Percentiles rank a stretch among this genome's conserved stretches.
Evolutionary conservation across 2,888 invertebrate species (phyloP).

Genomic region (Leuctra nigra): DNA sequence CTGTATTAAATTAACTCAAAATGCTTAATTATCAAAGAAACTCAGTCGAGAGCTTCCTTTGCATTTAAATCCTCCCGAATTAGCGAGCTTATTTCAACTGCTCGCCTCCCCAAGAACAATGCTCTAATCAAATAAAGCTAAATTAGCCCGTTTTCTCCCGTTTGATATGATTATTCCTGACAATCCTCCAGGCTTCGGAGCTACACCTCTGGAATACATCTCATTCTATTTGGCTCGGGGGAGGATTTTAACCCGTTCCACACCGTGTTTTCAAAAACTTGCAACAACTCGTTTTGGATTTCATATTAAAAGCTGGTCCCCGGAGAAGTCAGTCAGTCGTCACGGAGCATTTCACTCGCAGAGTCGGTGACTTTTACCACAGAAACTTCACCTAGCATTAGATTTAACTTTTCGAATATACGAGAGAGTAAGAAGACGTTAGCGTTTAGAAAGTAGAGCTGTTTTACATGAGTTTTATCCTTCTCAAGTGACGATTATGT

Average conservation of each 20-base stretch:
- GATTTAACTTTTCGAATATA: no score
- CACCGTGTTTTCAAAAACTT: neutral
- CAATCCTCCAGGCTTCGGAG: neutral
- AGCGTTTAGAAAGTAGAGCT: no score
- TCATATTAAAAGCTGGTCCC: no score
- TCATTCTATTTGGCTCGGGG: slow-evolving; percentile 1
- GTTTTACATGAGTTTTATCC: no score
- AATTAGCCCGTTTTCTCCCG: slow-evolving; percentile 25
- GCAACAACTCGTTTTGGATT: neutral
- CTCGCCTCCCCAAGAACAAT: neutral
- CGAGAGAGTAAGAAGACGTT: no score
- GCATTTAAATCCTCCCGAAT: slow-evolving; percentile 29
- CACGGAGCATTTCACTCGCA: no score
- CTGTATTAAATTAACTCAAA: slow-evolving; percentile 11
- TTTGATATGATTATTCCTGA: slow-evolving; percentile 22
- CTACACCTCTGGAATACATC: slow-evolving; percentile 17
- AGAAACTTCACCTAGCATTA: no score
- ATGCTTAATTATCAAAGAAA: slow-evolving; percentile 24
- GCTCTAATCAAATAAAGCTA: slow-evolving; percentile 27
- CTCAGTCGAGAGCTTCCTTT: slow-evolving; percentile 23
- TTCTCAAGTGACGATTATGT: no score
- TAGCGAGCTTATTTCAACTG: neutral
- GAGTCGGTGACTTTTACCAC: no score
- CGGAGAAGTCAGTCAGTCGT: no score
- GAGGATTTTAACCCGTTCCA: neutral